phyloP scores from a whole-genome alignment of 2,888 invertebrate genomes.

The Drosophila setosimentum region DNA sequence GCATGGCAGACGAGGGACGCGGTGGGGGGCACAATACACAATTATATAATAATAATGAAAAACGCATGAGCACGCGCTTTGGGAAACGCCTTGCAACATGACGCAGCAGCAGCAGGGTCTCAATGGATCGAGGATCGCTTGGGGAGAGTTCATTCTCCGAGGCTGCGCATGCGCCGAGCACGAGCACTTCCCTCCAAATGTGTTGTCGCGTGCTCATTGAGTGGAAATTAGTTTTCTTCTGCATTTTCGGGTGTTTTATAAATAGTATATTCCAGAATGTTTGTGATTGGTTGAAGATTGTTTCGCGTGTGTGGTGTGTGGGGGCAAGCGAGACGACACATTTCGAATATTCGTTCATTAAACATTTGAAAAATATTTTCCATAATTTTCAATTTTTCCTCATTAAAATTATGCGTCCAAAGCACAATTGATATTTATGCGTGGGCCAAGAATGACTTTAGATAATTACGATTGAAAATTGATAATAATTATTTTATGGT shows the following conservation, averaged over 20 bases:
- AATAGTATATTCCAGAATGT: conserved; percentile 54
- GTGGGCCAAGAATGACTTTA: conserved; percentile 10
- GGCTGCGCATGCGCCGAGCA: conserved; percentile 60
- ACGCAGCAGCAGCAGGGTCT: conserved; percentile 47
- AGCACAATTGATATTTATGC: conserved; percentile 75
- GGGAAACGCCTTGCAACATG: conserved; percentile 55
- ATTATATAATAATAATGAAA: conserved; percentile 81
- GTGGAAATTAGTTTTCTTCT: conserved; percentile 48
- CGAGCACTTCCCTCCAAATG: conserved; percentile 50
- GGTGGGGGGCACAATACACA: conserved; percentile 25
- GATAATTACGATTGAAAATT: conserved; percentile 14
- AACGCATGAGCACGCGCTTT: conserved; percentile 65
- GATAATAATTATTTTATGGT: conserved; percentile 34
- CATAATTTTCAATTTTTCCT: conserved; percentile 61
- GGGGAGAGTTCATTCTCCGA: conserved; percentile 27
- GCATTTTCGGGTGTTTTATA: conserved; percentile 49
- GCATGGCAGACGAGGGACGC: conserved; percentile 40
- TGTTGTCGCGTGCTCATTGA: conserved; percentile 64
- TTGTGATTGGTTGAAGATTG: conserved; percentile 55
- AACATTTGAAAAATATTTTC: conserved; percentile 35
- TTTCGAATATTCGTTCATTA: conserved; percentile 49
- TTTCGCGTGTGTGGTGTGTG: neutral
- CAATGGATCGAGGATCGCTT: conserved; percentile 39
- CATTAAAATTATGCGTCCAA: conserved; percentile 59
- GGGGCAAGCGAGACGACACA: conserved; percentile 16